These are phyloP conservation scores for Batillaria attramentaria DNA, from an alignment of 1,140 invertebrate genomes.

Conservation along the genomic window DNA sequence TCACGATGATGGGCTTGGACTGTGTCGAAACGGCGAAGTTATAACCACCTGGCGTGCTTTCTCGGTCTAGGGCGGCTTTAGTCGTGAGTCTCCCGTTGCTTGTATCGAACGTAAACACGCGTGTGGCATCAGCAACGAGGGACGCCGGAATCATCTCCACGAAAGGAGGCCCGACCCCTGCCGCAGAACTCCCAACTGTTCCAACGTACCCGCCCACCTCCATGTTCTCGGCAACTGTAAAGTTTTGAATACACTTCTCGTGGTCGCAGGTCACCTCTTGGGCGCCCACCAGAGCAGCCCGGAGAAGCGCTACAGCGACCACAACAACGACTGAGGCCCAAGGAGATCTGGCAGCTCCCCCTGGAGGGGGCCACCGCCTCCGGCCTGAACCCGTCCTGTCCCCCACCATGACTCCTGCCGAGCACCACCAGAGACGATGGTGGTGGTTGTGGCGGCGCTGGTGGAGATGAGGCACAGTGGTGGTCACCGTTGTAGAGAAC, in stretches of 20 bases:
- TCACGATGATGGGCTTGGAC: neutral
- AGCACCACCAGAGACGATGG: neutral
- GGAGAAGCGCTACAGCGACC: neutral
- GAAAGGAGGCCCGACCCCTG: neutral
- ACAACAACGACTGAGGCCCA: neutral
- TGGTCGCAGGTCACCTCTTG: neutral
- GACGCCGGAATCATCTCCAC: neutral
- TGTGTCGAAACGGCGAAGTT: neutral
- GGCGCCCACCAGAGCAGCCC: neutral
- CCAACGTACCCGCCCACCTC: slow-evolving; percentile 4
- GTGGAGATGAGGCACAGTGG: neutral
- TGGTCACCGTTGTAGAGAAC: slow-evolving; percentile 1
- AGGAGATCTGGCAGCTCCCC: too few relatives aligned
- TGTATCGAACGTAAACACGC: slow-evolving; percentile 33
- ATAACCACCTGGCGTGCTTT: slow-evolving; percentile 28
- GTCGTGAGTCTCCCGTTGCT: slow-evolving; percentile 39
- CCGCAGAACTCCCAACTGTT: slow-evolving; percentile 6
- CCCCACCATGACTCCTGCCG: neutral
- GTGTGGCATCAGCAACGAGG: neutral
- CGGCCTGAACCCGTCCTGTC: neutral
- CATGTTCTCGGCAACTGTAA: slow-evolving; percentile 21
- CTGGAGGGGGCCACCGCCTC: slow-evolving; percentile 9
- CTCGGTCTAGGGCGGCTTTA: slow-evolving; percentile 43
- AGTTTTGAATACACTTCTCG: slow-evolving; percentile 6
- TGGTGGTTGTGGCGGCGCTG: neutral